Evolutionary conservation across 2,113 vertebrate genomes (phyloP), one percentile per base, ranked within the genome.

Genomic region (Hipposideros armiger): DNA sequence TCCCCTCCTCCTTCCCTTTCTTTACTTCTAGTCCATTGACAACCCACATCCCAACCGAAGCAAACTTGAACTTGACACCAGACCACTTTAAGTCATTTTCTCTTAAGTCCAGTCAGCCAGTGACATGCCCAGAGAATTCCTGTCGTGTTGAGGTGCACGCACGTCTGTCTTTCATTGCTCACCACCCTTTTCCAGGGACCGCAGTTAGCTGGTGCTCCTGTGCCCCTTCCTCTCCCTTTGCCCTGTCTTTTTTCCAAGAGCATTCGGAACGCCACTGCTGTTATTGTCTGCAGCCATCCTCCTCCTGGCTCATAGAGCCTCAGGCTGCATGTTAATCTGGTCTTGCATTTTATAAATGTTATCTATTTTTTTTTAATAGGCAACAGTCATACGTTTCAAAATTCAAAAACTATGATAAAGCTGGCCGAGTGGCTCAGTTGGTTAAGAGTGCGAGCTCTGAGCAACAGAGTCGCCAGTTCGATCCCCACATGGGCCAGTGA

Each of bases 291-390:
- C 54, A 62, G 80, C 70, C 32, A 2, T 20, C 73, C 58, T 54
- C 30, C 45, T 60, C 56, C 10, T 3, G 47, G 30, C 24, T 87
- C 76, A 36, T 22, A 45, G 30, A 54, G 85, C 91, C 86, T 92
- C 77, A 78, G 85, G 88, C 72, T 94, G 62, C 81, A 64, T 60
- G 10, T 73, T 77, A 62, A 95, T 78, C 92, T 91, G 72, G 50
- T 69, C 56, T 93, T 93, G 56, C 2, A 6, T 50, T 96, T 87
- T 16, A 76, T 85, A 84, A 90, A 19, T 42, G 15, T 85, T 70
- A 54, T 40, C 42, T 80, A 50, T 58, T 54, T 40, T 80, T 40
- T 80, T 87, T 85, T 58, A 91, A 89, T 47, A 86, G 60, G 17
- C 50, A 93, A 95, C 15, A 20, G n/a, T 58, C 30, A 36, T 32